Base-by-base conservation (phyloP, 2,888 invertebrate genomes). In the Oscheius sp. region DNA sequence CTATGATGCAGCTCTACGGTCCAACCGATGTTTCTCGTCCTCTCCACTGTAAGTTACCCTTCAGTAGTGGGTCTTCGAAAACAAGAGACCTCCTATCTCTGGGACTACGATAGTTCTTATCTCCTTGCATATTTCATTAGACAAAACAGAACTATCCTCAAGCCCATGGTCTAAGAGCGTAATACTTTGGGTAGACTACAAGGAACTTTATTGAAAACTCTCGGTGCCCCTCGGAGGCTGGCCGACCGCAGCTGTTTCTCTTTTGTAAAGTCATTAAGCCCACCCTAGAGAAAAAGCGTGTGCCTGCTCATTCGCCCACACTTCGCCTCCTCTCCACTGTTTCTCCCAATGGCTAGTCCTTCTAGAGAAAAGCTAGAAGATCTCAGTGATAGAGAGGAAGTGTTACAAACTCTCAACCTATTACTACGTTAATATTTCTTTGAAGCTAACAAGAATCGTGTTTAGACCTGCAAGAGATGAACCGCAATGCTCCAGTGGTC, bases 181-280 rank as follows among this genome's bases (percentile, higher is more conserved):
- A 21, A 21, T 21, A 21, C 21, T 21, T 21, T 21, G 21, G 21
- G 21, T 21, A 42, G 42, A 42, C 42, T 21, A 42, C 42, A 42
- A 42, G 42, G 42, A 42, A 42, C 42, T 42, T 42, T 42, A 42
- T 42, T 42, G 42, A 42, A 42, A 42, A 7, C 42, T 42, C 42
- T 3, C 42, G 4, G 42, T 5, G 42, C 7, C 42, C 7, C 42
- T 42, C 42, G 42, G 42, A 42, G 42, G 42, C 42, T 42, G 42
- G 42, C 42, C 42, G 42, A 42, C 47, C 63, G 63, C 63, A 63
- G 63, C 63, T 63, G 63, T 63, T 63, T 63, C 63, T 32, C 48
- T 68, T 68, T 68, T 68, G 68, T 68, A 68, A 68, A 55, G 68
- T 55, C 53, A 68, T 68, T 55, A 68, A 68, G 68, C 68, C 68